phyloP scores from a whole-genome alignment of 2,113 vertebrate genomes.

The Passerina amoena region DNA sequence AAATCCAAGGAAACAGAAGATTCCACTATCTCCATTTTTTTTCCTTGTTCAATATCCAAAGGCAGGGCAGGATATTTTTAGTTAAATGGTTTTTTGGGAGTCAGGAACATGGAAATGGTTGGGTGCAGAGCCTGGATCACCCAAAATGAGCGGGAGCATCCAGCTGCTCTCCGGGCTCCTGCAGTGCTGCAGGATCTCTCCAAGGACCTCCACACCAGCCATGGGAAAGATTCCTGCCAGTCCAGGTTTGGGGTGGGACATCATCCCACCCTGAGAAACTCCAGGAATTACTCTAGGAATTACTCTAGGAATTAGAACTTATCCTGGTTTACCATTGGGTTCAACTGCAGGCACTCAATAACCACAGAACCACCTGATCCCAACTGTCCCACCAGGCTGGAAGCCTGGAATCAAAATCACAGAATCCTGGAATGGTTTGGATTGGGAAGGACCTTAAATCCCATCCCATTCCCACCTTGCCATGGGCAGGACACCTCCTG shows the following conservation, averaged over 20 bases:
- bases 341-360: not conserved
- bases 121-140: not conserved
- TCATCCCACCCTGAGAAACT: not conserved
- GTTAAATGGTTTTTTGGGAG: not conserved
- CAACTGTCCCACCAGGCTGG: not conserved
- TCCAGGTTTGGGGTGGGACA: rapidly evolving
- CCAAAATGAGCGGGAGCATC: not conserved
- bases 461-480: rapidly evolving
- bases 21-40: rapidly evolving
- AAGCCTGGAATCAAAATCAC: not conserved
- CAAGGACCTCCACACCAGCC: not conserved
- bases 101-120: not conserved
- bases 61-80: not conserved
- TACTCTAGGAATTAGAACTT: not conserved
- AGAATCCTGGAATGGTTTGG: not conserved
- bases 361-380: not conserved
- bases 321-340: not conserved
- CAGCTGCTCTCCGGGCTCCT: not conserved
- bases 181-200: not conserved
- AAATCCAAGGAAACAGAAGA: not conserved
- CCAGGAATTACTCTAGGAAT: not conserved
- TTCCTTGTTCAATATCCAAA: not conserved
- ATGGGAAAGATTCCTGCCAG: not conserved
- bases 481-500: not conserved
- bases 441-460: not conserved